Conservation (phyloP, 2,888 invertebrate genomes). For the Cephus spinipes region DNA sequence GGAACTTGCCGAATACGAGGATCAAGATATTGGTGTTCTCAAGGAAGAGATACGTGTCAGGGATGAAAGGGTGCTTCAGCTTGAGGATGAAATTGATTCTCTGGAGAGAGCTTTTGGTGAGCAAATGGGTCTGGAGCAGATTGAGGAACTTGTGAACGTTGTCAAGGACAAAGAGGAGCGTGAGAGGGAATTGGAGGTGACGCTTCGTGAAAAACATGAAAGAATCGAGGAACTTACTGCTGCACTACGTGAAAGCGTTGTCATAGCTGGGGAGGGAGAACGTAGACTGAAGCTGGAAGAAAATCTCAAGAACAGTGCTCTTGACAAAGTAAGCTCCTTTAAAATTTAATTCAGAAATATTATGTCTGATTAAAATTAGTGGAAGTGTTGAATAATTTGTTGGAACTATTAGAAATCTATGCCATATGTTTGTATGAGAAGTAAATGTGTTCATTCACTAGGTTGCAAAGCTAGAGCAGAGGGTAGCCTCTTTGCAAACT, state of each 20-base stretch:
- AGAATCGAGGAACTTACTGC: constrained; percentile 83
- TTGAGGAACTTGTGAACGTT: constrained; percentile 52
- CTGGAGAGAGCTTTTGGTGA: constrained; percentile 54
- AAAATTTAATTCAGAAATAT: no score
- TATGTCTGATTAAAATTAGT: constrained; percentile 3
- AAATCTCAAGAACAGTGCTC: constrained; percentile 72
- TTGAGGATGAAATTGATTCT: constrained; percentile 57
- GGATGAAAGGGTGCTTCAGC: constrained; percentile 47
- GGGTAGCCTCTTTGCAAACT: constrained; percentile 77
- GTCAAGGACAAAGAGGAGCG: constrained; percentile 65
- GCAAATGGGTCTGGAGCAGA: constrained; percentile 54
- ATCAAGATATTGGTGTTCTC: constrained; percentile 47
- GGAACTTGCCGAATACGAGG: constrained; percentile 47
- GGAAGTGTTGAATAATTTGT: constrained; percentile 5
- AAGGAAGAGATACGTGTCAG: constrained; percentile 54
- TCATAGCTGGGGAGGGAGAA: constrained; percentile 78
- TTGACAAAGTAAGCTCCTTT: constrained; percentile 72
- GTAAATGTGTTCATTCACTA: constrained; percentile 55
- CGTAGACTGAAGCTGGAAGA: constrained; percentile 76
- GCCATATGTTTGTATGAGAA: no score
- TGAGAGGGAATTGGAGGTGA: constrained; percentile 70
- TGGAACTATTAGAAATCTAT: constrained; percentile 7
- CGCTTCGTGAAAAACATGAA: constrained; percentile 61
- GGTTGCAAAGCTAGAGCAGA: constrained; percentile 79
- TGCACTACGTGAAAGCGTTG: constrained; percentile 84